These are phyloP conservation scores for Chiroxiphia lanceolata DNA, from an alignment of 2,797 vertebrate genomes.

Conservation along the genomic window DNA sequence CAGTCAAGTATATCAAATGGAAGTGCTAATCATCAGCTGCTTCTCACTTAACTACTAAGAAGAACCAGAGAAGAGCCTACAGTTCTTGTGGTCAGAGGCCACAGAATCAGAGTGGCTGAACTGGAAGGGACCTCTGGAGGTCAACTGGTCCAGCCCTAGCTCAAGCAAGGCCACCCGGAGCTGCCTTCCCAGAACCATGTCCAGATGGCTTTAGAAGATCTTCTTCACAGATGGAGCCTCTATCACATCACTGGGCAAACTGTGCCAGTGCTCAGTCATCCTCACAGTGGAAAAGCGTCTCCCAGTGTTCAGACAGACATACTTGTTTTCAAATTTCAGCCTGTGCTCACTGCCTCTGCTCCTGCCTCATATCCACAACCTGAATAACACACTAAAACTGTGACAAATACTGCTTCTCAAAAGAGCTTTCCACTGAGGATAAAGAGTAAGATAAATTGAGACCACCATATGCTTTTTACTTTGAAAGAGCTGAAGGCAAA, in stretches of 20 bases:
- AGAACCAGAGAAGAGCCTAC: background rate
- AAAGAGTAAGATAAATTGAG: background rate
- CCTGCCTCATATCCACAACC: background rate
- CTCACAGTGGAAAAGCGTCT: background rate
- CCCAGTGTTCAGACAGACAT: accelerated
- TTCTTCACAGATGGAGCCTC: background rate
- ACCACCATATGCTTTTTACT: background rate
- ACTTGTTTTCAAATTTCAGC: background rate
- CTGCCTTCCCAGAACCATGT: background rate
- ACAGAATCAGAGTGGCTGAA: background rate
- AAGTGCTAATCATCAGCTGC: background rate
- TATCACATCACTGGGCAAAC: background rate
- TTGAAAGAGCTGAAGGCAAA: background rate
- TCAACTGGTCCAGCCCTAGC: background rate
- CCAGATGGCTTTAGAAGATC: background rate
- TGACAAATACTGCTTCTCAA: background rate
- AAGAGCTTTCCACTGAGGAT: background rate
- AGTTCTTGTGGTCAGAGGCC: background rate
- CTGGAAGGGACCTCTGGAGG: background rate
- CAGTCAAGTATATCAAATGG: background rate
- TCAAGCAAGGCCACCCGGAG: background rate
- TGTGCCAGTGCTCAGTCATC: background rate
- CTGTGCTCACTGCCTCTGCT: background rate
- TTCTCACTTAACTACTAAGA: background rate
- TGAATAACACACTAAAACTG: background rate